Percentiles rank a stretch among this genome's conserved stretches.
phyloP scores from a whole-genome alignment of 2,888 invertebrate species.

The Notodonta ziczac region DNA sequence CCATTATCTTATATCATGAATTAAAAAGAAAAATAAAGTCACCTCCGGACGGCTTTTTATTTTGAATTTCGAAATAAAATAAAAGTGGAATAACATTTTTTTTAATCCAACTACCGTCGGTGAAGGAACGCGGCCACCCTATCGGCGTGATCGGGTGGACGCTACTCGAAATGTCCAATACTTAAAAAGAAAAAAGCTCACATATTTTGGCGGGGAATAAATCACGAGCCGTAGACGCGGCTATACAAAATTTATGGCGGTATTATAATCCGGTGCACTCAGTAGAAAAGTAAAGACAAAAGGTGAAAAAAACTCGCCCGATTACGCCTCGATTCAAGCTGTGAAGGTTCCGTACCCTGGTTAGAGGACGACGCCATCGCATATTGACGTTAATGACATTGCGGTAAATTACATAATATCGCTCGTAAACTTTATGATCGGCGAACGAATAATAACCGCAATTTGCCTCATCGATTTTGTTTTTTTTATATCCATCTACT shows the following conservation, averaged over 20 bases:
- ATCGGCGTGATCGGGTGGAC: conserved; percentile 77
- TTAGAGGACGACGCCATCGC: neutral
- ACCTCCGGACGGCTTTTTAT: conserved; percentile 66
- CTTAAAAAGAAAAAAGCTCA: conserved; percentile 70
- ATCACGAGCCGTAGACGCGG: conserved; percentile 76
- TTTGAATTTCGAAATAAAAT: conserved; percentile 59
- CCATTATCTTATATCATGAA: conserved; percentile 67
- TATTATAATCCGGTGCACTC: conserved; percentile 58
- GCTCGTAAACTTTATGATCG: neutral
- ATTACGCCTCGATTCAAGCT: conserved; percentile 20
- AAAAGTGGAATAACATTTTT: conserved; percentile 58
- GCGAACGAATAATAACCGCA: neutral
- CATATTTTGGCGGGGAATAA: conserved; percentile 83
- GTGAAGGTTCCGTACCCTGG: conserved; percentile 30
- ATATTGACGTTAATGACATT: neutral
- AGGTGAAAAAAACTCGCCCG: conserved; percentile 45
- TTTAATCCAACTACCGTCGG: conserved; percentile 78
- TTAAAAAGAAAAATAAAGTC: conserved; percentile 55
- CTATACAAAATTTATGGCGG: conserved; percentile 81
- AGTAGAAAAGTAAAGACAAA: conserved; percentile 66
- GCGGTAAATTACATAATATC: neutral
- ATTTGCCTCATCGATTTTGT: too few relatives aligned
- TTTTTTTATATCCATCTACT: too few relatives aligned
- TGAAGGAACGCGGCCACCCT: conserved; percentile 73
- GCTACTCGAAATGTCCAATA: conserved; percentile 80